Conservation (phyloP, 2,113 vertebrate genomes). For the Larimichthys crocea region DNA sequence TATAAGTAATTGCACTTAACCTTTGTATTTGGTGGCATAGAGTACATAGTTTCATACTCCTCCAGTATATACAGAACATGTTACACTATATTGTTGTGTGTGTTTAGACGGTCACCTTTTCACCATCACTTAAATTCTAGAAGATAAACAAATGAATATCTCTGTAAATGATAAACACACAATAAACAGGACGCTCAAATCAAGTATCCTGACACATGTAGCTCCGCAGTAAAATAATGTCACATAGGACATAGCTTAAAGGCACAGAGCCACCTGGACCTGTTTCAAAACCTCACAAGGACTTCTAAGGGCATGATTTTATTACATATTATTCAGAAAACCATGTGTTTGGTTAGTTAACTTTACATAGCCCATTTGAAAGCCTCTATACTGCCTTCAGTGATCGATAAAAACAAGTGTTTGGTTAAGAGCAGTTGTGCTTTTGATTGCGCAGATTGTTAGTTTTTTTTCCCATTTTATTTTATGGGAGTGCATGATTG, state of each 20-base stretch:
- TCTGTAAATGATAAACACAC: no score
- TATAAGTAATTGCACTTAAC: conserved; percentile 5
- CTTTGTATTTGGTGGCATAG: neutral
- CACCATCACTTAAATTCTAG: no score
- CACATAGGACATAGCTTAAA: neutral
- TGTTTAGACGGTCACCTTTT: no score
- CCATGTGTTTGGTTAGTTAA: neutral
- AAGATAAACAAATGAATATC: no score
- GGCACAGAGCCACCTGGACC: neutral
- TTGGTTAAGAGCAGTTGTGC: neutral
- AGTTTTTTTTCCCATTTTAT: neutral
- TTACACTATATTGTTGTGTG: neutral
- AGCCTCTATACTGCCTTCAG: neutral
- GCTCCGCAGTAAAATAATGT: neutral
- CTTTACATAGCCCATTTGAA: no score
- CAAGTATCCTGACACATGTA: neutral
- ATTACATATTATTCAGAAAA: neutral
- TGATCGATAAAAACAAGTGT: neutral
- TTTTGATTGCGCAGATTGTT: no score
- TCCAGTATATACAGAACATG: neutral
- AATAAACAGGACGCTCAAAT: no score
- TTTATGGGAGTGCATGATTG: neutral
- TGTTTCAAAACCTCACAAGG: neutral
- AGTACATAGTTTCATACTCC: neutral
- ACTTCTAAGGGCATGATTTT: neutral